Percentiles rank a stretch among this genome's conserved stretches.
phyloP scores from a whole-genome alignment of 2,797 vertebrate species.

The Anomalospiza imberbis region DNA sequence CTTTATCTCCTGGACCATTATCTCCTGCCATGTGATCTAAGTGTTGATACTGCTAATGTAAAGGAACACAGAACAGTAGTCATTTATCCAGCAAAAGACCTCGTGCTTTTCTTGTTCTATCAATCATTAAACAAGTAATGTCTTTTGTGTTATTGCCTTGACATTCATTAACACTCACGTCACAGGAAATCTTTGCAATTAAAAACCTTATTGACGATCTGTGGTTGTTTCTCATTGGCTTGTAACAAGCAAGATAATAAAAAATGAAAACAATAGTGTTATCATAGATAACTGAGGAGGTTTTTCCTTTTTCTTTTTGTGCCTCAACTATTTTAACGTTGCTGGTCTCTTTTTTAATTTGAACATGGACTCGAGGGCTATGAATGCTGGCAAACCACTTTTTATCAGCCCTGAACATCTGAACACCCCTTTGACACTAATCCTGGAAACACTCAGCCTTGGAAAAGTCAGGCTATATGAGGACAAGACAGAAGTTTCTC shows the following conservation, averaged over 20 bases:
- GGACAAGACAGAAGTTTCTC: slow-evolving; percentile 15
- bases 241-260: slow-evolving; percentile 65
- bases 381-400: neutral
- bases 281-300: slow-evolving; percentile 49
- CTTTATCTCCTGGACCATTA: slow-evolving; percentile 70
- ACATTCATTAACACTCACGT: slow-evolving; percentile 81
- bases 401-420: slow-evolving; percentile 65
- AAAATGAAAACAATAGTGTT: slow-evolving; percentile 55
- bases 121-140: slow-evolving; percentile 83
- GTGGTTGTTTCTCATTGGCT: slow-evolving; percentile 60
- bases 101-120: slow-evolving; percentile 77
- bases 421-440: slow-evolving; percentile 50
- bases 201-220: slow-evolving; percentile 73
- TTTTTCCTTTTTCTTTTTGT: slow-evolving; percentile 55
- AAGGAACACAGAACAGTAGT: slow-evolving; percentile 78
- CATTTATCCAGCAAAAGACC: slow-evolving; percentile 78
- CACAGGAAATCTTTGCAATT: slow-evolving; percentile 80
- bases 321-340: slow-evolving; percentile 15
- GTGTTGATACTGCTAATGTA: slow-evolving; percentile 73
- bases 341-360: neutral
- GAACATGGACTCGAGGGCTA: neutral
- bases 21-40: slow-evolving; percentile 74
- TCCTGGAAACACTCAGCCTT: slow-evolving; percentile 46
- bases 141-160: slow-evolving; percentile 80
- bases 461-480: slow-evolving; percentile 13